Evolutionary conservation across 2,113 vertebrate species (phyloP), one percentile per base, ranked within the genome.

Genomic region (Aix galericulata): DNA sequence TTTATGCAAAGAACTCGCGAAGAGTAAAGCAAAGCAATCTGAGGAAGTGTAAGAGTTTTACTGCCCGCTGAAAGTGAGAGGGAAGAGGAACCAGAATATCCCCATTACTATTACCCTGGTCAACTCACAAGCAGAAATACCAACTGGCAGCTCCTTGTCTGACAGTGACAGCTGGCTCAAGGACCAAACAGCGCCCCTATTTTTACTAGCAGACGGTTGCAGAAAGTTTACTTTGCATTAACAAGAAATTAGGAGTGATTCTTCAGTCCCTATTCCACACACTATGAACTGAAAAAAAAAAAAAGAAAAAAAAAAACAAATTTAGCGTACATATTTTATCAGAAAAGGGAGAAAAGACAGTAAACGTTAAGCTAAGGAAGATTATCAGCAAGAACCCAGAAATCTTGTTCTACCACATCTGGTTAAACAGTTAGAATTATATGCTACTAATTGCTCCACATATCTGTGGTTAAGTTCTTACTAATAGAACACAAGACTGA

Each of bases 141-240:
- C 85, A 84, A 68, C 75, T 50, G 53, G 83, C 89, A 78, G 53
- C 53, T 77, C 94, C 92, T 26, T 96, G 95, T 36, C 17, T 96
- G 97, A 97, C 93, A 89, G 94, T 64, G 93, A 96, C 96, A 97
- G 96, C 96, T 95, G 96, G 88, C 86, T 72, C 83, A 72, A 94
- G 94, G 32, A 97, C 66, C 82, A 82, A 92, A 96, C 95, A 69
- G 78, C 10, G 13, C 31, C 92, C 97, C 96, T 92, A 59, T 82
- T 96, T 95, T 91, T 96, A 94, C 82, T 87, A 97, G 92, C 81
- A 80, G 82, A 89, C 31, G 84, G 85, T n/a, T 82, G 60, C 80
- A 79, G 86, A 94, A 94, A 96, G 95, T 93, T 96, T 92, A 31
- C 60, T 88, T 81, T 69, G 34, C 17, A 75, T 68, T 90, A 62